A percentile compares a stretch with the other conserved stretches of the same genome.
These are phyloP conservation scores for Pterostichus madidus DNA, from an alignment of 2,888 invertebrate species.

Conservation along the genomic window DNA sequence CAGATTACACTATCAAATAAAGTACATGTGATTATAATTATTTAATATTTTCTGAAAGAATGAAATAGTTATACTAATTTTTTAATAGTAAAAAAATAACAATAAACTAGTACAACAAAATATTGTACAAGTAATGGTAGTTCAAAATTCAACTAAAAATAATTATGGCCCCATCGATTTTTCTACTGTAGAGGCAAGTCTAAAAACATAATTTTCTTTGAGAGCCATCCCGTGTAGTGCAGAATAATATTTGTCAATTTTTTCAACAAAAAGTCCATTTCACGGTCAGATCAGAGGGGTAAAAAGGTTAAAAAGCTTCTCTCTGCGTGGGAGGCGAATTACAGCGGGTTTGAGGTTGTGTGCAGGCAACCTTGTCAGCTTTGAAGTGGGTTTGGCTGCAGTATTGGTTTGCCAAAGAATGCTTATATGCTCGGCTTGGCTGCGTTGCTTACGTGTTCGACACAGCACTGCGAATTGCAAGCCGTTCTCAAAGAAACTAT, in stretches of 20 bases:
- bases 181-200: not conserved
- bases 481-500: conserved; percentile 11
- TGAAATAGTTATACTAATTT: too few relatives aligned
- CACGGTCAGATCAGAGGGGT: conserved; percentile 57
- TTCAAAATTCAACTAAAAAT: too few relatives aligned
- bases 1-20: too few relatives aligned
- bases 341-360: not conserved
- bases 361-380: conserved; percentile 23
- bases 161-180: too few relatives aligned
- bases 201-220: conserved; percentile 52
- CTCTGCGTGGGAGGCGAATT: not conserved
- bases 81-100: too few relatives aligned
- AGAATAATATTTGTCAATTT: conserved; percentile 64
- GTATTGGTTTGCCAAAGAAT: conserved; percentile 63
- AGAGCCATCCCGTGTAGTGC: conserved; percentile 38
- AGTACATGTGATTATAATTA: too few relatives aligned
- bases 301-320: conserved; percentile 47
- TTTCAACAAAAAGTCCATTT: conserved; percentile 62
- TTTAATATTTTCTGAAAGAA: too few relatives aligned
- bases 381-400: conserved; percentile 57
- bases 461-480: conserved; percentile 3
- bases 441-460: not conserved
- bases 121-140: too few relatives aligned
- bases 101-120: too few relatives aligned
- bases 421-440: conserved; percentile 58